phyloP scores from a whole-genome alignment of 2,888 invertebrate genomes.

The Mechanitis messenoides region DNA sequence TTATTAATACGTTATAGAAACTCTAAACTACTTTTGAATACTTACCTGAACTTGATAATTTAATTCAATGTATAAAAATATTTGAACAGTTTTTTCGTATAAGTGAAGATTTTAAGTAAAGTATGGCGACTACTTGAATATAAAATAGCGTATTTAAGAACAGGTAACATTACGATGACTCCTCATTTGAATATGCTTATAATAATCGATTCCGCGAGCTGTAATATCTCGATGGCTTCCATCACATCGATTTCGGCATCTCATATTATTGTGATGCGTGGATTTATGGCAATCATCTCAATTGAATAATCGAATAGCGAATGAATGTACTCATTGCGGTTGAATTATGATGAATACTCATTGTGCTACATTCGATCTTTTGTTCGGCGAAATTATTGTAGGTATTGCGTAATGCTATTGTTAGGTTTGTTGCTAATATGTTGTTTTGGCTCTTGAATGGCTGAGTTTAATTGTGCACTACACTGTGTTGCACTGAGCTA shows the following conservation, averaged over 20 bases:
- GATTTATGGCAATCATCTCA: slow-evolving; percentile 38
- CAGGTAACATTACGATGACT: neutral
- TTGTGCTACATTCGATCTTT: slow-evolving; percentile 56
- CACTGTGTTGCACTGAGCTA: neutral
- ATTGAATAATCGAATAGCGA: slow-evolving; percentile 48
- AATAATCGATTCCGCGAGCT: slow-evolving; percentile 3
- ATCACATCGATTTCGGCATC: slow-evolving; percentile 9
- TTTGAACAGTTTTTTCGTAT: no score
- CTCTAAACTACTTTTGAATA: no score
- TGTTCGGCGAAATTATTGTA: slow-evolving; percentile 57
- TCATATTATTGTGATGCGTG: slow-evolving; percentile 26
- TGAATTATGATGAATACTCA: slow-evolving; percentile 60
- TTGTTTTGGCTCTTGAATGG: slow-evolving; percentile 32
- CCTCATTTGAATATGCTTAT: neutral
- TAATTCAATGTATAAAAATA: no score
- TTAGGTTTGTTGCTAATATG: slow-evolving; percentile 44
- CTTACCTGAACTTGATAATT: no score
- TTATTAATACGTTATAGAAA: no score
- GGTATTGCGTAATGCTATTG: slow-evolving; percentile 47
- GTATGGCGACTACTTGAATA: neutral
- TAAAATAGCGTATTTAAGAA: neutral
- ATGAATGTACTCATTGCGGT: slow-evolving; percentile 53
- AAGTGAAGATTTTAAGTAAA: neutral
- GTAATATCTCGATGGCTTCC: neutral
- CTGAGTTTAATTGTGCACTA: slow-evolving; percentile 6